A percentile compares a stretch with the other conserved stretches of the same genome.
phyloP scores from a whole-genome alignment of 1,140 invertebrate genomes.

The Cotesia typhae region DNA sequence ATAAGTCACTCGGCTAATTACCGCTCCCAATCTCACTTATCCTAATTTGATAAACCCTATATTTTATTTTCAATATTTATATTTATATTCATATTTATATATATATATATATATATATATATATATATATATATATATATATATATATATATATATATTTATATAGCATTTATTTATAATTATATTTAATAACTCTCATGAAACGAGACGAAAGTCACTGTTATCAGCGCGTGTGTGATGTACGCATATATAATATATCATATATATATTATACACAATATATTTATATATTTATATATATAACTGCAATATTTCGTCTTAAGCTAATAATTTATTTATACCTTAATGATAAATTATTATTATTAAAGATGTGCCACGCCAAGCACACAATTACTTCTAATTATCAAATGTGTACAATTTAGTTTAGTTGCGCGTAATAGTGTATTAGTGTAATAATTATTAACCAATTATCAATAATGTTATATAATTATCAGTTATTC shows the following conservation, averaged over 20 bases:
- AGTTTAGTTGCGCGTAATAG: too few species aligned
- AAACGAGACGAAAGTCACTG: conserved; percentile 5
- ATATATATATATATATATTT: conserved; percentile 48
- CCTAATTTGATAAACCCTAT: conserved; percentile 23
- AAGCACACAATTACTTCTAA: conserved; percentile 48
- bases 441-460: too few species aligned
- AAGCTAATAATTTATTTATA: conserved; percentile 63
- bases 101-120: too few species aligned
- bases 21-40: too few species aligned
- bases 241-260: conserved; percentile 62
- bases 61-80: conserved; percentile 39
- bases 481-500: too few species aligned
- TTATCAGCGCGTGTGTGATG: conserved; percentile 45
- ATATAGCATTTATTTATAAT: conserved; percentile 42
- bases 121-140: conserved; percentile 50
- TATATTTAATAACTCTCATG: conserved; percentile 8
- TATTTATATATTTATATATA: conserved; percentile 63
- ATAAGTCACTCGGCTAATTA: too few species aligned
- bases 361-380: conserved; percentile 54
- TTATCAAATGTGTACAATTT: conserved; percentile 25
- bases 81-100: conserved; percentile 25
- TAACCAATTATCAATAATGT: too few species aligned
- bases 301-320: too few species aligned
- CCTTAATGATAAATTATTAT: conserved; percentile 66
- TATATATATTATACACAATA: conserved; percentile 49